Evolutionary conservation across 2,113 vertebrate genomes (phyloP).

Genomic region (Cinclus cinclus): DNA sequence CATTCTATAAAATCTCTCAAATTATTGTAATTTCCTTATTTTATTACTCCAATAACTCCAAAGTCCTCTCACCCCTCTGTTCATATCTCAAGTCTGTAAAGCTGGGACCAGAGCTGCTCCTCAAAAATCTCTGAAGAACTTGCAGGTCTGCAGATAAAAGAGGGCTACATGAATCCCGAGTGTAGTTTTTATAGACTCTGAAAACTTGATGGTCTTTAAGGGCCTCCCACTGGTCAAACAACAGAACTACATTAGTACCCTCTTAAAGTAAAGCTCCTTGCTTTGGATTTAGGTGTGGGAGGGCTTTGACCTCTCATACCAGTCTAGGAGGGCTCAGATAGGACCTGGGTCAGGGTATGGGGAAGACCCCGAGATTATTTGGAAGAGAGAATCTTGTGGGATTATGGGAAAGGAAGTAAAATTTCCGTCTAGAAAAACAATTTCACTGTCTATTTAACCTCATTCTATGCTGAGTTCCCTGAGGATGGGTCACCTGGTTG

Average conservation of each 20-base stretch:
- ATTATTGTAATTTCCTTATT: not conserved
- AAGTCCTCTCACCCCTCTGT: not conserved
- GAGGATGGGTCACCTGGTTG: not conserved
- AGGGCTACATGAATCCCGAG: not conserved
- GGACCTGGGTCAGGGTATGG: no score
- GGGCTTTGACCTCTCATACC: not conserved
- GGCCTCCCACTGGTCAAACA: constrained; percentile 57
- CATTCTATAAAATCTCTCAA: not conserved
- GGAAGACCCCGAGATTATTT: not conserved
- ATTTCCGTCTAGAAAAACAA: not conserved
- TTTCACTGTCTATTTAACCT: not conserved
- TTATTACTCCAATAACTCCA: not conserved
- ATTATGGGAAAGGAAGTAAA: not conserved
- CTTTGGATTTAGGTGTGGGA: not conserved
- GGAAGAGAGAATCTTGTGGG: not conserved
- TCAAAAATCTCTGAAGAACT: not conserved
- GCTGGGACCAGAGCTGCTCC: not conserved
- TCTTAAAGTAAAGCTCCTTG: not conserved
- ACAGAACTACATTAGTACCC: not conserved
- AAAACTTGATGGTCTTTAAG: constrained; percentile 41
- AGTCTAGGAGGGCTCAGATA: rapidly evolving
- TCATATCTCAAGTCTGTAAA: not conserved
- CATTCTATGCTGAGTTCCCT: not conserved
- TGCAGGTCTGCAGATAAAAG: not conserved
- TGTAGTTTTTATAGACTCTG: not conserved